Percentiles rank a stretch among this genome's conserved stretches.
These are phyloP conservation scores for Ptychobarbus kaznakovi DNA, from an alignment of 2,797 vertebrate species.

Conservation along the genomic window DNA sequence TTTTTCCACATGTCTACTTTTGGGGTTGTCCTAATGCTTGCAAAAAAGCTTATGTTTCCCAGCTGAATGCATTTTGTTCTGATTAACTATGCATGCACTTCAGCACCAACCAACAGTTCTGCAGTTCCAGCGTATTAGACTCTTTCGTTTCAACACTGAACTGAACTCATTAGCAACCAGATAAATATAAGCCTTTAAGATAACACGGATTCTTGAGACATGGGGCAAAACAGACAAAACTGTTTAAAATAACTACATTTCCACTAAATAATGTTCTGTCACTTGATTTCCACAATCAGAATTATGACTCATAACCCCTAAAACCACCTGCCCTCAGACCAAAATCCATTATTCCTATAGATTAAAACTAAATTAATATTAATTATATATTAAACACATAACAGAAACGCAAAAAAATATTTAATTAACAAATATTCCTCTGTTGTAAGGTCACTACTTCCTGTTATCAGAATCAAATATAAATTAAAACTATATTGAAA, in stretches of 20 bases:
- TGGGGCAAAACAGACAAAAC: not conserved
- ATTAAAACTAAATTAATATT: not conserved
- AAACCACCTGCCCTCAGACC: not conserved
- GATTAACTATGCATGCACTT: not conserved
- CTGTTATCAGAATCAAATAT: not conserved
- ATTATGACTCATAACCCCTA: not conserved
- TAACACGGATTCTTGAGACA: not conserved
- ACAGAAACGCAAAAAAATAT: not conserved
- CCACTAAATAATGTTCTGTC: not conserved
- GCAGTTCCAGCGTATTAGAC: constrained; percentile 2
- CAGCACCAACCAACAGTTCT: constrained; percentile 13
- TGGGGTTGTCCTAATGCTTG: constrained; percentile 3
- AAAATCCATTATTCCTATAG: not conserved
- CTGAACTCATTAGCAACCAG: not conserved
- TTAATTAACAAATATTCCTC: not conserved
- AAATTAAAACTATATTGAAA: not conserved
- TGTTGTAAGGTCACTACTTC: not conserved
- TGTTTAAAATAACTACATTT: not conserved
- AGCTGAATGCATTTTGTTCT: not conserved
- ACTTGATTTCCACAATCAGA: not conserved
- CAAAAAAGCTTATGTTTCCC: not conserved
- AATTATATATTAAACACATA: not conserved
- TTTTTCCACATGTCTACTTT: not conserved
- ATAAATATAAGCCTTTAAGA: not conserved
- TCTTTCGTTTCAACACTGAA: not conserved